A percentile compares a stretch with the other conserved stretches of the same genome.
Conservation (phyloP, 2,888 invertebrate species). For the Ichneumoninae sp. region DNA sequence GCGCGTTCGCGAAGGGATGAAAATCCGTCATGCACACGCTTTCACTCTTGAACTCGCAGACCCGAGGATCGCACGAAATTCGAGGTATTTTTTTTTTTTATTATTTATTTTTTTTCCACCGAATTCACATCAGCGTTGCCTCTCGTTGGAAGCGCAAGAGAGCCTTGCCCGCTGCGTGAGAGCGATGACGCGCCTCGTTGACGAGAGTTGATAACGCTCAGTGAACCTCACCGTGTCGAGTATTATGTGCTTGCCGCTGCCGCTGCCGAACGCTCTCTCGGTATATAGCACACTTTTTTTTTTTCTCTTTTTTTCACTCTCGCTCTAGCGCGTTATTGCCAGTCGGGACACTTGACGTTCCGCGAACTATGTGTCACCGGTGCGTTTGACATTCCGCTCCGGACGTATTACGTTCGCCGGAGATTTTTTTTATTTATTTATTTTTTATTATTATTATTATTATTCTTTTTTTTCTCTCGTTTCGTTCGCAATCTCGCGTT, state of each 20-base stretch:
- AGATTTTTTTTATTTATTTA: slow-evolving; percentile 14
- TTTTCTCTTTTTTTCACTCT: slow-evolving; percentile 14
- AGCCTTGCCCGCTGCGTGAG: slow-evolving; percentile 44
- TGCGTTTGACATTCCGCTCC: slow-evolving; percentile 60
- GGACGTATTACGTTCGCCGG: slow-evolving; percentile 11
- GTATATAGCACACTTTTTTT: neutral
- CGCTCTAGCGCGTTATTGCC: slow-evolving; percentile 28
- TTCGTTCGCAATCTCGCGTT: neutral
- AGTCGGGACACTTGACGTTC: slow-evolving; percentile 58
- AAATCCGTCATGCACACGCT: neutral
- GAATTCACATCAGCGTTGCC: slow-evolving; percentile 15
- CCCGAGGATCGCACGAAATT: neutral
- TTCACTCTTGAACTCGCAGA: neutral
- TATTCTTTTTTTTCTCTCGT: neutral
- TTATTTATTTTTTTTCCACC: slow-evolving; percentile 7
- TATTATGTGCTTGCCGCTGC: slow-evolving; percentile 30
- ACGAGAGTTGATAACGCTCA: slow-evolving; percentile 63
- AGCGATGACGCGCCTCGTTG: slow-evolving; percentile 62
- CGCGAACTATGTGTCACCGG: slow-evolving; percentile 65
- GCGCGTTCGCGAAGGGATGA: neutral
- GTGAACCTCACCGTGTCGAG: slow-evolving; percentile 54
- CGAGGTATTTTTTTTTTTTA: neutral
- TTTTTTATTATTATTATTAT: neutral
- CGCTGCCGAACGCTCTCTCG: slow-evolving; percentile 19
- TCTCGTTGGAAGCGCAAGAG: slow-evolving; percentile 2